Evolutionary conservation across 1,140 invertebrate species (phyloP).

Genomic region (Caenorhabditis latens): DNA sequence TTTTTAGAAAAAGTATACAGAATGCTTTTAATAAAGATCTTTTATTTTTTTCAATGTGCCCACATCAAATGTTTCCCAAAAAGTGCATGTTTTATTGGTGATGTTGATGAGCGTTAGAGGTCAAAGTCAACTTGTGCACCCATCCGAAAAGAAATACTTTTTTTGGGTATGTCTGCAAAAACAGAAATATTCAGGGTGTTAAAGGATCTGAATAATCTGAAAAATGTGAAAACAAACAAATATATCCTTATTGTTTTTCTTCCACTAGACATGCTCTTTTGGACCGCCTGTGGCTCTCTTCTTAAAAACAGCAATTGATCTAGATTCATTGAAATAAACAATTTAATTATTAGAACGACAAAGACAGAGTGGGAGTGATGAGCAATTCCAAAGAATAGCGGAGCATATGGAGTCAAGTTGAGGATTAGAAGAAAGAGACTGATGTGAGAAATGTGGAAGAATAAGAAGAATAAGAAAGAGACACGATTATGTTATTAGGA

Average conservation of each 20-base stretch:
- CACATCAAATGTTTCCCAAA: background rate
- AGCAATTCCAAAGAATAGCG: constrained; percentile 5
- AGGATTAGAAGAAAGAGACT: constrained; percentile 17
- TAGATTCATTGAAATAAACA: background rate
- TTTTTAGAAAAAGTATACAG: no score
- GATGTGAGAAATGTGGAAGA: background rate
- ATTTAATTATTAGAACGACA: constrained; percentile 9
- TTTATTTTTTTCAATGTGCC: background rate
- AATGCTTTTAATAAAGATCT: no score
- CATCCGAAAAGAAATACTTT: background rate
- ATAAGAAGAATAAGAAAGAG: background rate
- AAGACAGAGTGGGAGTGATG: background rate
- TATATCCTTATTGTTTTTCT: background rate
- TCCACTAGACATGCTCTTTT: background rate
- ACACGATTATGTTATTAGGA: no score
- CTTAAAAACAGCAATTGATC: background rate
- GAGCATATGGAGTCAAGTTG: constrained; percentile 13
- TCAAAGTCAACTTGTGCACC: constrained; percentile 5
- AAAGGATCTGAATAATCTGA: background rate
- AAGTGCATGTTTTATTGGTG: constrained; percentile 6
- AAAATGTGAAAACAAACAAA: background rate
- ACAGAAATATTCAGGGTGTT: background rate
- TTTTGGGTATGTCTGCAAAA: background rate
- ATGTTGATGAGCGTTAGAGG: background rate
- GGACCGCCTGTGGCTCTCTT: background rate